A percentile compares a stretch with the other conserved stretches of the same genome.
Conservation (phyloP, 2,888 invertebrate genomes). For the Aspidiotus rigidus region DNA sequence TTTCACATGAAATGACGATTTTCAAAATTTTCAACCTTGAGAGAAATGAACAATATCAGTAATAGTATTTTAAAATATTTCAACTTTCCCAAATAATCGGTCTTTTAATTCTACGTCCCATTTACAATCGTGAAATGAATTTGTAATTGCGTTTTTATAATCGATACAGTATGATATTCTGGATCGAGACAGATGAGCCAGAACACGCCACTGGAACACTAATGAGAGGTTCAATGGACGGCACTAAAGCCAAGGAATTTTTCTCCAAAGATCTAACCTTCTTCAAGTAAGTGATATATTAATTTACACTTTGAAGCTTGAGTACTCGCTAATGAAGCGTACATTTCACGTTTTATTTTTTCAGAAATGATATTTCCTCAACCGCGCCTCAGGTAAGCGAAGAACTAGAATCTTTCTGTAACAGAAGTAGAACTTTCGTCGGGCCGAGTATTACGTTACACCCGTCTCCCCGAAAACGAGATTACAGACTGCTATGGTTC, state of each 20-base stretch:
- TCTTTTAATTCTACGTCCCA: too few species aligned
- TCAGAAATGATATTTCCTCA: conserved; percentile 24
- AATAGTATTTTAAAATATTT: too few species aligned
- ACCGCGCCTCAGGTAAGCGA: conserved; percentile 7
- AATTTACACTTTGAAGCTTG: too few species aligned
- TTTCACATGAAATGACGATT: too few species aligned
- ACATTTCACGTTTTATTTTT: background rate
- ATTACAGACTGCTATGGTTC: conserved; percentile 52
- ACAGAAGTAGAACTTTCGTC: conserved; percentile 30
- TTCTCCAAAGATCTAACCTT: conserved; percentile 43
- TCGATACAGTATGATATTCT: conserved; percentile 53
- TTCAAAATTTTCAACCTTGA: too few species aligned
- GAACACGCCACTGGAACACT: conserved; percentile 52
- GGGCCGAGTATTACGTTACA: conserved; percentile 25
- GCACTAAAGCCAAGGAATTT: conserved; percentile 50
- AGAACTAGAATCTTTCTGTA: conserved; percentile 28
- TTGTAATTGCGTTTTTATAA: background rate
- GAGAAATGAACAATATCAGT: too few species aligned
- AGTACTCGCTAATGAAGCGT: too few species aligned
- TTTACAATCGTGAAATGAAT: too few species aligned
- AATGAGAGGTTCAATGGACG: conserved; percentile 55
- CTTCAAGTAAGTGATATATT: conserved; percentile 8
- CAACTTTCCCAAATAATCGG: too few species aligned
- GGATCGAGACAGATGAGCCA: conserved; percentile 56
- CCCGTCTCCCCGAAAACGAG: conserved; percentile 26